Conservation (phyloP, 2,888 invertebrate species). For the Neoaliturus tenellus region DNA sequence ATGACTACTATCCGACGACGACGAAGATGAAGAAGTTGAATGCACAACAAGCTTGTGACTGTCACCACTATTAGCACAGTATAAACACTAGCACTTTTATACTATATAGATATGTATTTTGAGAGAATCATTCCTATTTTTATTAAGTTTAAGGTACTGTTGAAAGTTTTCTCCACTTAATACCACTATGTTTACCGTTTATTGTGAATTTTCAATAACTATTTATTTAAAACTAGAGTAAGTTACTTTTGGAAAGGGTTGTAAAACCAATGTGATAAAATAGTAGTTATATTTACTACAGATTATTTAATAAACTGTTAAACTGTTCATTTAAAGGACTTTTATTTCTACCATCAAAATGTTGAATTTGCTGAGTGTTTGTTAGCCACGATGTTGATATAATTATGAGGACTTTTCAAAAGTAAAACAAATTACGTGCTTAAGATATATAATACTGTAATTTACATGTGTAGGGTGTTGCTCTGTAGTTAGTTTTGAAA, state of each 20-base stretch:
- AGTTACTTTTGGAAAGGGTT: background rate
- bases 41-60: background rate
- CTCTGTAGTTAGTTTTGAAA: too few species aligned
- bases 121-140: background rate
- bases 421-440: too few species aligned
- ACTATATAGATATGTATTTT: conserved; percentile 4
- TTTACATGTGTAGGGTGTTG: too few species aligned
- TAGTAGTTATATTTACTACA: background rate
- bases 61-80: background rate
- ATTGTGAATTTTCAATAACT: background rate
- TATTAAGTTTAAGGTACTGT: conserved; percentile 3
- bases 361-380: too few species aligned
- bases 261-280: background rate
- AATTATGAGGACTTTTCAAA: too few species aligned
- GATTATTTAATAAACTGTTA: conserved; percentile 24
- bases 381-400: too few species aligned
- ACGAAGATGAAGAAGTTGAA: background rate
- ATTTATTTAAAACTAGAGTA: background rate
- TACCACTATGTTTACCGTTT: background rate
- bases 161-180: background rate
- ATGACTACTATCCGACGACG: background rate
- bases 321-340: background rate
- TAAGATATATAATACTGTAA: too few species aligned
- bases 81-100: background rate
- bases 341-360: background rate